Evolutionary conservation across 2,888 invertebrate genomes (phyloP).

Genomic region (Sphaerophoria rueppellii): DNA sequence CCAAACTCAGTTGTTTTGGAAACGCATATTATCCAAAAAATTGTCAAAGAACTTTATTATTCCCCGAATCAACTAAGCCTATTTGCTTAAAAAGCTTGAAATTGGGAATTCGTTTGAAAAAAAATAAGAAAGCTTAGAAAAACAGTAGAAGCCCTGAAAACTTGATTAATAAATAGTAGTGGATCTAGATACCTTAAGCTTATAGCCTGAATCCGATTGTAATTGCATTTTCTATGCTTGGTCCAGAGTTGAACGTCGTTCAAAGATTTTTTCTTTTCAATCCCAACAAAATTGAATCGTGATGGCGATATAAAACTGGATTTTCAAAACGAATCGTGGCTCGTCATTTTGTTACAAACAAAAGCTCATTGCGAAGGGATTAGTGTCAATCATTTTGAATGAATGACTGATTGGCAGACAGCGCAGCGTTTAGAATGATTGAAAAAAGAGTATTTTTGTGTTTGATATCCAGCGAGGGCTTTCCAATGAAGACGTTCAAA

Average conservation of each 20-base stretch:
- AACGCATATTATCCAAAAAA: background rate
- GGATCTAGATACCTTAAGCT: slow-evolving; percentile 18
- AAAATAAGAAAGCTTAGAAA: background rate
- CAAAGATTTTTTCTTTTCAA: background rate
- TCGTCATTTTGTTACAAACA: slow-evolving; percentile 29
- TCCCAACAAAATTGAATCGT: slow-evolving; percentile 12
- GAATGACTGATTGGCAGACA: background rate
- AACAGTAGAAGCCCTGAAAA: background rate
- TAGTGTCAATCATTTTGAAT: slow-evolving; percentile 33
- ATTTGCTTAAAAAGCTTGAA: background rate
- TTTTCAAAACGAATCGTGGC: slow-evolving; percentile 19
- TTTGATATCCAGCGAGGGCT: too few relatives aligned
- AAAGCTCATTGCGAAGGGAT: slow-evolving; percentile 17
- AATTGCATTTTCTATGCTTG: slow-evolving; percentile 19
- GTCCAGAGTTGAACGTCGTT: background rate
- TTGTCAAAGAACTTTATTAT: background rate
- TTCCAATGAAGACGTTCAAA: too few relatives aligned
- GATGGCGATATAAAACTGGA: slow-evolving; percentile 29
- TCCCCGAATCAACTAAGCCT: background rate
- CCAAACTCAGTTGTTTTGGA: background rate
- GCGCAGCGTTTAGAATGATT: too few relatives aligned
- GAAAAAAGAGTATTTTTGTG: too few relatives aligned
- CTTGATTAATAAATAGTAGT: slow-evolving; percentile 35
- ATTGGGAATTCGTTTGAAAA: background rate
- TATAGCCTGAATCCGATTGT: slow-evolving; percentile 19